These are phyloP conservation scores for Andrena cerasifolii DNA, from an alignment of 1,140 invertebrate genomes.

Conservation along the genomic window DNA sequence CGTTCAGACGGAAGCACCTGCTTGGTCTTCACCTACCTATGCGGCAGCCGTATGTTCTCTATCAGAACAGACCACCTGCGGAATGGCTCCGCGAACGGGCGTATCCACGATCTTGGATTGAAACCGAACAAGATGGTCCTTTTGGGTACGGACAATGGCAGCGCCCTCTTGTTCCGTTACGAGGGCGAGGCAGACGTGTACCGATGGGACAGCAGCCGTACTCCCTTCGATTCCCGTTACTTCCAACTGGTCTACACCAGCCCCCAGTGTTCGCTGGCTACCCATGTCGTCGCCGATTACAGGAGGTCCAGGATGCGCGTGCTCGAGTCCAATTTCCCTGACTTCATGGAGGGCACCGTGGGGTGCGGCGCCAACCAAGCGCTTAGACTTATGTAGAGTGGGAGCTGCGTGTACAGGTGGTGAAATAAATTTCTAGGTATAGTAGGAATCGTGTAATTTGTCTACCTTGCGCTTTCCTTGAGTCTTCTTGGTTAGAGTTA, in stretches of 20 bases:
- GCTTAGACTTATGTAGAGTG: constrained; percentile 79
- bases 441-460: too few species aligned
- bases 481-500: too few species aligned
- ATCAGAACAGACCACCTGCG: constrained; percentile 83
- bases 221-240: constrained; percentile 70
- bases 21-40: constrained; percentile 84
- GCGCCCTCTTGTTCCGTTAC: constrained; percentile 84
- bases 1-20: constrained; percentile 81
- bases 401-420: neutral
- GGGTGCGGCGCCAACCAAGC: constrained; percentile 84
- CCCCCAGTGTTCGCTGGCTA: constrained; percentile 82
- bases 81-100: constrained; percentile 81
- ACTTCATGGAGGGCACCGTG: constrained; percentile 84
- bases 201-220: constrained; percentile 77
- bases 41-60: constrained; percentile 82
- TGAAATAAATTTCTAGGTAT: neutral
- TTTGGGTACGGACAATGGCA: constrained; percentile 85
- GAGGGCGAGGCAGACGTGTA: constrained; percentile 81
- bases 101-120: constrained; percentile 82
- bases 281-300: constrained; percentile 84
- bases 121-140: constrained; percentile 83
- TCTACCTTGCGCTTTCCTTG: too few species aligned
- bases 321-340: constrained; percentile 85
- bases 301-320: constrained; percentile 83
- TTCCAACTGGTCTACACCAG: constrained; percentile 83